Conservation (phyloP, 1,140 invertebrate genomes). For the Atta cephalotes region DNA sequence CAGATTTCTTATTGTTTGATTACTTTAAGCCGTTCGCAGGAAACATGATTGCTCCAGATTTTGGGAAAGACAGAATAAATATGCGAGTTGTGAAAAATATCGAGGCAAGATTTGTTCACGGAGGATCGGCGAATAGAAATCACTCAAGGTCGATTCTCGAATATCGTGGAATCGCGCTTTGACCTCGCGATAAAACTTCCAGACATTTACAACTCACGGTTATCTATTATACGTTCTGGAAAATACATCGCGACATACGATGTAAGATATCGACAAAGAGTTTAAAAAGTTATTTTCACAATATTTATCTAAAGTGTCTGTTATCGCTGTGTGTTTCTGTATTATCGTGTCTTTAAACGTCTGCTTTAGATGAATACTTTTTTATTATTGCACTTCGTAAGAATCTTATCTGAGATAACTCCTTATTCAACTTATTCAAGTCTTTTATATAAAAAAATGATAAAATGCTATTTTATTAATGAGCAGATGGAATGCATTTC, state of each 20-base stretch:
- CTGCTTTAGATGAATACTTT: slow-evolving; percentile 5
- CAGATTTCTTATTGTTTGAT: neutral
- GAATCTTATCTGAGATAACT: slow-evolving; percentile 28
- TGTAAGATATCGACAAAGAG: slow-evolving; percentile 25
- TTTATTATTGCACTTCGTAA: neutral
- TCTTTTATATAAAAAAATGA: neutral
- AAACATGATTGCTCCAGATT: neutral
- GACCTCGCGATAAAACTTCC: neutral
- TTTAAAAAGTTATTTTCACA: slow-evolving; percentile 24
- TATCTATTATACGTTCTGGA: slow-evolving; percentile 4
- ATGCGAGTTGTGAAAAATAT: neutral
- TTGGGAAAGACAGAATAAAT: neutral
- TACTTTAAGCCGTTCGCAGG: neutral
- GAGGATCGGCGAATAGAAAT: neutral
- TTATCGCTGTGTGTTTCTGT: neutral
- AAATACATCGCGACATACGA: neutral
- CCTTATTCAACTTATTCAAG: too few relatives aligned
- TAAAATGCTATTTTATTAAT: neutral
- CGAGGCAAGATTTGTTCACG: neutral
- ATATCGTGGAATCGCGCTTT: slow-evolving; percentile 5
- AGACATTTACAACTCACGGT: neutral
- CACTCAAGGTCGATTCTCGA: slow-evolving; percentile 22
- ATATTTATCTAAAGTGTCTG: slow-evolving; percentile 23
- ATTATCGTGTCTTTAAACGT: slow-evolving; percentile 8
- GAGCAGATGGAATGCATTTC: neutral